Percentiles rank a stretch among this genome's conserved stretches.
Conservation (phyloP, 2,888 invertebrate genomes). For the Tanytarsus gracilentus region DNA sequence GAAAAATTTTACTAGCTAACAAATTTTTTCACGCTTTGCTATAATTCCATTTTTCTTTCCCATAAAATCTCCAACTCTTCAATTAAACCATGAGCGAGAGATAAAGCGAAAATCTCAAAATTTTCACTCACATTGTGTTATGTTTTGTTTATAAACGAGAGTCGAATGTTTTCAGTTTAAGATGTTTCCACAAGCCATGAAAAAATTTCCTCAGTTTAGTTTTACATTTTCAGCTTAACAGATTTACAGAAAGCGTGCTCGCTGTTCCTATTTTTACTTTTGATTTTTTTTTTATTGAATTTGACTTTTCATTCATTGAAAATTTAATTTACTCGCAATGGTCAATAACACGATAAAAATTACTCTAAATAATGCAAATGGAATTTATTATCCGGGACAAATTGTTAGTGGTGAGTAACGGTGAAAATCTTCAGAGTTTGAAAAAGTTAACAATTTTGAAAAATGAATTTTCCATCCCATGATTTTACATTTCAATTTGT, state of each 20-base stretch:
- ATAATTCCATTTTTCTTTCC: too few species aligned
- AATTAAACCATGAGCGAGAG: too few species aligned
- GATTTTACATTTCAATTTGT: too few species aligned
- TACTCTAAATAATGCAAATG: conserved; percentile 6
- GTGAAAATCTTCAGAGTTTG: too few species aligned
- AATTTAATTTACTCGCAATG: not conserved
- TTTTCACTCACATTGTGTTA: not conserved
- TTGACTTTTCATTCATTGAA: not conserved
- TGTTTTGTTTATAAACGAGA: conserved; percentile 9
- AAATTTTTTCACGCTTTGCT: too few species aligned
- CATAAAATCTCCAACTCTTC: too few species aligned
- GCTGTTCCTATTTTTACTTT: too few species aligned
- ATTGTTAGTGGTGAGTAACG: conserved; percentile 8
- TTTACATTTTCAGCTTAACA: conserved; percentile 9
- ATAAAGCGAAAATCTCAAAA: not conserved
- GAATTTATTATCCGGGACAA: conserved; percentile 20
- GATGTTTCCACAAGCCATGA: conserved; percentile 1
- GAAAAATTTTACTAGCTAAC: too few species aligned
- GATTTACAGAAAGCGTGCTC: too few species aligned
- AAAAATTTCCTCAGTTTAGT: conserved; percentile 15
- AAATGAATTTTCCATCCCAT: conserved; percentile 1
- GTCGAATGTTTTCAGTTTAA: conserved; percentile 1
- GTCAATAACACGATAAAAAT: not conserved
- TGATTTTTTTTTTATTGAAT: not conserved
- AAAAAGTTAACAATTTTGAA: not conserved